Conservation (phyloP, 2,888 invertebrate species). For the Cheilosia pagana region DNA sequence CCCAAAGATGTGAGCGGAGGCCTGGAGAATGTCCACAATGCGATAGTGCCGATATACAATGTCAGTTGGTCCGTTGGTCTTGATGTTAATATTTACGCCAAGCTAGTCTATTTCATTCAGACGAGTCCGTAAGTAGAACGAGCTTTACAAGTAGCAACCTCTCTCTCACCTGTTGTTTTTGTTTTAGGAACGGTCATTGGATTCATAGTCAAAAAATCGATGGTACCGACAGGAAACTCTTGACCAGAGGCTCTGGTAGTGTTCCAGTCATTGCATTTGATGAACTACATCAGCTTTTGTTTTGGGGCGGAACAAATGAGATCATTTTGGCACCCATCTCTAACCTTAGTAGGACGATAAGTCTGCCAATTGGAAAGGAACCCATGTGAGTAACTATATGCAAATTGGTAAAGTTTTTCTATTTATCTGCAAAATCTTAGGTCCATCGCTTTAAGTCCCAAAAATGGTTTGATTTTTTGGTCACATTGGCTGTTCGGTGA, state of each 20-base stretch:
- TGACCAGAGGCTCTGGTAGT: slow-evolving; percentile 86
- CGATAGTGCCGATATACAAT: slow-evolving; percentile 89
- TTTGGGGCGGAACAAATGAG: slow-evolving; percentile 90
- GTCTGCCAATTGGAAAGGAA: slow-evolving; percentile 85
- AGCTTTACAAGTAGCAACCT: not conserved
- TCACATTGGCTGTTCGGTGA: slow-evolving; percentile 86
- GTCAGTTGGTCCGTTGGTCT: slow-evolving; percentile 87
- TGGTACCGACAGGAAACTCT: slow-evolving; percentile 85
- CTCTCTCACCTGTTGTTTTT: slow-evolving; percentile 24
- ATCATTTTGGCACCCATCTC: slow-evolving; percentile 88
- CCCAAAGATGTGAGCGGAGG: slow-evolving; percentile 11
- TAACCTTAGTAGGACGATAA: slow-evolving; percentile 85
- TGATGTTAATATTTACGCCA: slow-evolving; percentile 87
- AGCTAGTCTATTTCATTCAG: slow-evolving; percentile 88
- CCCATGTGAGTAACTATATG: slow-evolving; percentile 84
- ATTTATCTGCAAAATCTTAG: slow-evolving; percentile 80
- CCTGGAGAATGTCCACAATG: slow-evolving; percentile 83
- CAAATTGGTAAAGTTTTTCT: no score
- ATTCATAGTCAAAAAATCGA: slow-evolving; percentile 88
- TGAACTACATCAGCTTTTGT: slow-evolving; percentile 92
- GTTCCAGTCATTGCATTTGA: slow-evolving; percentile 90
- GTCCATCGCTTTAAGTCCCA: slow-evolving; percentile 88
- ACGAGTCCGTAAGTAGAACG: slow-evolving; percentile 81
- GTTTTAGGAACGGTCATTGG: slow-evolving; percentile 83
- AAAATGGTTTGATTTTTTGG: slow-evolving; percentile 90